Base-by-base conservation (phyloP, 2,113 vertebrate species). In the Dipodomys ordii region DNA sequence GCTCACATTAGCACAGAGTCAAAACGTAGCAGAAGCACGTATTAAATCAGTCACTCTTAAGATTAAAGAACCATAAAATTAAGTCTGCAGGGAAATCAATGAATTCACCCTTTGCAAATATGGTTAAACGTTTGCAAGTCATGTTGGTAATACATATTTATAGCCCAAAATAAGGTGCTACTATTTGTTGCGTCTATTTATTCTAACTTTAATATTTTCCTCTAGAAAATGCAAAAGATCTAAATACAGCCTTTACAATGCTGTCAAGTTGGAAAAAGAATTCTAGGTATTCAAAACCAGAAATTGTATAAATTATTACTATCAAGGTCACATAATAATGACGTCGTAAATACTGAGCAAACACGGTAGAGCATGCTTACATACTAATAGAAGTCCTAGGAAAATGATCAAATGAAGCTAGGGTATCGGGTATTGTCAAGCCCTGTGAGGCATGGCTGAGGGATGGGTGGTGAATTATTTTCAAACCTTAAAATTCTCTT, bases 61-160 rank as follows among this genome's bases (percentile, higher is more conserved):
- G 27, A 6, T 74, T 60, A 92, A 83, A 65, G 1, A 20, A 65
- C 30, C 12, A 46, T 57, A 60, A 95, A 90, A 92, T 83, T 69
- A 90, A 88, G 30, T 73, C 5, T 82, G 1, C 18, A 35, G 39
- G 30, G 25, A 71, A 73, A 74, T 49, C 76, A 84, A 77, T 46
- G 72, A 35, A 3, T 46, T 82, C 39, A 88, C 3, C 57, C 19
- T 84, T 80, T 84, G 28, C 49, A 79, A 92, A 90, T 68, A 6
- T 80, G 28, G 89, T 73, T 74, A 83, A 84, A 92, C 30, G 74
- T 89, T 53, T 49, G 15, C 73, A 92, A 87, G 25, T 87, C 20
- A 64, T 18, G 20, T 32, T 79, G 30, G 60, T 6, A 69, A 89
- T 64, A 74, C 8, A 83, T 83, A 90, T 78, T 86, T 76, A 92